Base-by-base conservation (phyloP, 2,888 invertebrate genomes). In the Pandemis cinnamomeana region DNA sequence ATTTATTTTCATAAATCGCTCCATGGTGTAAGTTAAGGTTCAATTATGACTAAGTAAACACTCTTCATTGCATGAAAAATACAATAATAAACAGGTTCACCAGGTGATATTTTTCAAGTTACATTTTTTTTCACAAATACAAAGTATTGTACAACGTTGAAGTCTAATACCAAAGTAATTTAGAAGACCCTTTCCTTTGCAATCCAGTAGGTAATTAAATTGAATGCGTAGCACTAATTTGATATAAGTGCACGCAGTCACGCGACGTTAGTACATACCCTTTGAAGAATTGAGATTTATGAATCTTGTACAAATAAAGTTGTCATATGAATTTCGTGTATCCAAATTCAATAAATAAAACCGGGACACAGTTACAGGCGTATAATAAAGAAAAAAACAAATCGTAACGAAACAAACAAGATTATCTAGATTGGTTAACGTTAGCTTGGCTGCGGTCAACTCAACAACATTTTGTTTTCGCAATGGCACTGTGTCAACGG, bases 241-340 rank as follows among this genome's bases (percentile, higher is more conserved):
- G 81, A 81, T 80, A 79, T 80, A 76, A 78, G 73, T 78, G 78
- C 84, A 87, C 83, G 85, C 83, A 77, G 75, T 73, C 83, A 84
- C 84, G 84, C 83, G 76, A 72, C 78, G 76, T 75, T 75, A 36
- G 27, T 36, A 2, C 1, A 2, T 2, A 67, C 70, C 75, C 75
- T 78, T 77, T 77, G 76, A 67, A 76, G 76, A 77, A 72, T 77
- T 48, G 51, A 67, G 46, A 41, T 15, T 63, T 46, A 20, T 63
- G 6, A 20, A 11, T 10, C 55, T 44, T 46, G 55, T 53, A 46
- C 63, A 13, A n/a, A 64, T 27, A n/a, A 58, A 36, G 7, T n/a
- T 13, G 51, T 0, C 51, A 51, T 7, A n/a, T 51, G 7, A n/a
- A 51, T 13, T 51, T 51, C 51, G 51, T 5, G n/a, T 51, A n/a